These are phyloP conservation scores for Crotalus tigris DNA, from an alignment of 2,113 vertebrate genomes.

Conservation along the genomic window DNA sequence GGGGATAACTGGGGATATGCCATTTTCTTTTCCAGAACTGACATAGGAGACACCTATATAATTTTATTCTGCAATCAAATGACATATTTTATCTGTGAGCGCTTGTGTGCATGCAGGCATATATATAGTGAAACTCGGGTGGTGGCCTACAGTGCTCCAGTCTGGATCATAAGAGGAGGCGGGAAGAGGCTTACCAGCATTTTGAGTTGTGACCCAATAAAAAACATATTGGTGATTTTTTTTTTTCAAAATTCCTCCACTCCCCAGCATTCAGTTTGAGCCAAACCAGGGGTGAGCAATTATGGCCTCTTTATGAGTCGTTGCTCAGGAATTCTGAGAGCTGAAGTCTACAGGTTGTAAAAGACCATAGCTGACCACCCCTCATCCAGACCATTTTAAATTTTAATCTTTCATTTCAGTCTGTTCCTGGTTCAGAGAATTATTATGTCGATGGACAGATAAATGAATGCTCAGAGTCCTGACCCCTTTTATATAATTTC, in stretches of 20 bases:
- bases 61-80: neutral
- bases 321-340: neutral
- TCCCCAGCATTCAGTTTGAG: neutral
- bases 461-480: neutral
- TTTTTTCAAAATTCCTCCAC: neutral
- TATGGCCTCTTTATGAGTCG: neutral
- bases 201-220: neutral
- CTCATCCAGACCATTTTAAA: neutral
- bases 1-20: neutral
- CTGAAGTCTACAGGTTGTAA: neutral
- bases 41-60: neutral
- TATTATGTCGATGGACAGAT: neutral
- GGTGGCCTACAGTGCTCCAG: neutral
- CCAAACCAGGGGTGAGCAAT: neutral
- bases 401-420: neutral
- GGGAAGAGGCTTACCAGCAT: neutral
- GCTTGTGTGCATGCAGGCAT: neutral
- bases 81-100: neutral
- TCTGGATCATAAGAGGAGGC: neutral
- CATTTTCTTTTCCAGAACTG: neutral
- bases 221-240: neutral
- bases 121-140: neutral
- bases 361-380: neutral
- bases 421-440: neutral
- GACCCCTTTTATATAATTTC: neutral